Evolutionary conservation across 2,888 invertebrate genomes (phyloP).

Genomic region (Cerastoderma edule): DNA sequence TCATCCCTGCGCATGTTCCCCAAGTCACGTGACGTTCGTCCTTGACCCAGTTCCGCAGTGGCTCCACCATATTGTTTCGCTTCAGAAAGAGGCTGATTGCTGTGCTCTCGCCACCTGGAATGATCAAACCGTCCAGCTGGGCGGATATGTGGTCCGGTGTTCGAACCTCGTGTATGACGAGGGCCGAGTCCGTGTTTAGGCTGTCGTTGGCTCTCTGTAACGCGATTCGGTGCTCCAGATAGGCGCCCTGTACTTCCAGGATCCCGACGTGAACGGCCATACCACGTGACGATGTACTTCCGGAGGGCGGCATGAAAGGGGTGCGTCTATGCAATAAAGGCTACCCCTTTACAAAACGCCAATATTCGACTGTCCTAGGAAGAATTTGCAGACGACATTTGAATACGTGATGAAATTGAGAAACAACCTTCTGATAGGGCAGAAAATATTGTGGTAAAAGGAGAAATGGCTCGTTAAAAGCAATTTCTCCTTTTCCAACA

Average conservation of each 20-base stretch:
- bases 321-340: no score
- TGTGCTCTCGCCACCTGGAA: constrained; percentile 82
- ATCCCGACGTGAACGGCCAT: constrained; percentile 69
- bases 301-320: constrained; percentile 32
- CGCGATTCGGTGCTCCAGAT: constrained; percentile 76
- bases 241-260: constrained; percentile 80
- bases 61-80: constrained; percentile 72
- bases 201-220: constrained; percentile 61
- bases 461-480: no score
- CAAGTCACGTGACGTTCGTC: constrained; percentile 71
- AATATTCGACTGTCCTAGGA: no score
- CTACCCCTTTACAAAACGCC: no score
- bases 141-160: constrained; percentile 58
- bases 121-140: constrained; percentile 75
- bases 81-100: constrained; percentile 76
- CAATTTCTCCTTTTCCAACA: no score
- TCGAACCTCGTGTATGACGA: constrained; percentile 68
- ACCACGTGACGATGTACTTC: background rate
- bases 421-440: no score
- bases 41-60: constrained; percentile 69
- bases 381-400: no score
- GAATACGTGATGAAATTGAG: no score
- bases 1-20: constrained; percentile 81
- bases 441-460: no score
- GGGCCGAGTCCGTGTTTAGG: constrained; percentile 28